Conservation (phyloP, 2,113 vertebrate species). For the Mus pahari region DNA sequence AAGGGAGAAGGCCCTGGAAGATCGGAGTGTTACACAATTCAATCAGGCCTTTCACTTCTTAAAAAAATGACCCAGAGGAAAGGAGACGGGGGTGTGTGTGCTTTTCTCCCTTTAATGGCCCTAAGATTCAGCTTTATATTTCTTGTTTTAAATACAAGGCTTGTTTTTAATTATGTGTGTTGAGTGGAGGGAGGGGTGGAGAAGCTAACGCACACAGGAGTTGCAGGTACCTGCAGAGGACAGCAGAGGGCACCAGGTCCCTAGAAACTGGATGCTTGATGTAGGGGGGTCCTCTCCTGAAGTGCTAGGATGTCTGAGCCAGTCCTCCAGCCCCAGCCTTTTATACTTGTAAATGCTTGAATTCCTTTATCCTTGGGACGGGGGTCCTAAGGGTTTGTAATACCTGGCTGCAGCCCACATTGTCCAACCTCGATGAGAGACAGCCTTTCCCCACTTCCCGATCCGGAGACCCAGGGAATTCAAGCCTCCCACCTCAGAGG, state of each 20-base stretch:
- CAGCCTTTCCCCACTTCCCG: not conserved
- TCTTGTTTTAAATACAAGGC: not conserved
- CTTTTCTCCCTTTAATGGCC: not conserved
- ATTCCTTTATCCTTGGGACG: not conserved
- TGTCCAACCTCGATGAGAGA: not conserved
- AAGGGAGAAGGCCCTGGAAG: not conserved
- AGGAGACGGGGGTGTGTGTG: not conserved
- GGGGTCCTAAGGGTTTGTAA: not conserved
- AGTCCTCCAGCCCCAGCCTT: not conserved
- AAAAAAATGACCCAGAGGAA: not conserved
- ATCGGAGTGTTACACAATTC: not conserved
- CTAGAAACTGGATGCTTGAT: not conserved
- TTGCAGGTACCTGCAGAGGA: not conserved
- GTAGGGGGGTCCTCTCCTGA: not conserved
- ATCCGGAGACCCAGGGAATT: not conserved
- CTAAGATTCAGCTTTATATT: not conserved
- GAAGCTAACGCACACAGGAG: not conserved
- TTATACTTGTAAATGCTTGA: not conserved
- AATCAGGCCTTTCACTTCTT: not conserved
- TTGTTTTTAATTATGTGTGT: not conserved
- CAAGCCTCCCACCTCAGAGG: not conserved
- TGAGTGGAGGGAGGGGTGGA: not conserved
- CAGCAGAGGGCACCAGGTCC: not conserved
- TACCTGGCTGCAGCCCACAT: not conserved
- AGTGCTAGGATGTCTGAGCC: not conserved